Percentiles rank a stretch among this genome's conserved stretches.
These are phyloP conservation scores for Marasmarcha lunaedactyla DNA, from an alignment of 2,888 invertebrate genomes.

Conservation along the genomic window DNA sequence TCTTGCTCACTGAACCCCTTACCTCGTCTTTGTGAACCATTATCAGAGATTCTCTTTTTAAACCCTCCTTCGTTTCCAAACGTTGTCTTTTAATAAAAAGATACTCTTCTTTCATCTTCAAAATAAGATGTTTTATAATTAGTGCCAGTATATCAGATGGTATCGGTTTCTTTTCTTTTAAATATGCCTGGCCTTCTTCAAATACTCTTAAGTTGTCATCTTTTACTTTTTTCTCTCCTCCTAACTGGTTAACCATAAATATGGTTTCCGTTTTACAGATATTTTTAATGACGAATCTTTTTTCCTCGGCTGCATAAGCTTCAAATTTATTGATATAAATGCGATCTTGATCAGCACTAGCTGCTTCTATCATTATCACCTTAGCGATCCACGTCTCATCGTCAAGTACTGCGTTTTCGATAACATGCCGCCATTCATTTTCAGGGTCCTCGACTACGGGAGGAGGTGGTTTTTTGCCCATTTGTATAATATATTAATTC, in stretches of 20 bases:
- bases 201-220: constrained; percentile 48
- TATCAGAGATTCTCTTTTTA: constrained; percentile 40
- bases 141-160: constrained; percentile 49
- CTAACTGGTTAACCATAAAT: constrained; percentile 60
- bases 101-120: constrained; percentile 58
- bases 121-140: constrained; percentile 50
- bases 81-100: constrained; percentile 45
- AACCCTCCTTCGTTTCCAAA: constrained; percentile 43
- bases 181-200: constrained; percentile 46
- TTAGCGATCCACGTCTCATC: constrained; percentile 44
- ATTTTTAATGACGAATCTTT: constrained; percentile 54
- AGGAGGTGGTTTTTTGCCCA: too few relatives aligned
- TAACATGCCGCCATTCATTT: constrained; percentile 33
- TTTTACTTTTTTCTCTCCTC: constrained; percentile 50
- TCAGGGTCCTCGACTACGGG: too few relatives aligned
- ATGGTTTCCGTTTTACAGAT: constrained; percentile 58
- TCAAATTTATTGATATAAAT: constrained; percentile 54
- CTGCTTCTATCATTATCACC: constrained; percentile 47
- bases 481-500: too few relatives aligned
- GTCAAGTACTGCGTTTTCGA: constrained; percentile 37
- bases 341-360: constrained; percentile 49
- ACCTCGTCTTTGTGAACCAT: constrained; percentile 45
- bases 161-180: constrained; percentile 50
- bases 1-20: constrained; percentile 32
- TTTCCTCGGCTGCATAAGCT: constrained; percentile 42